phyloP scores from a whole-genome alignment of 2,888 invertebrate genomes.

The Disparrhopalites patrizii region DNA sequence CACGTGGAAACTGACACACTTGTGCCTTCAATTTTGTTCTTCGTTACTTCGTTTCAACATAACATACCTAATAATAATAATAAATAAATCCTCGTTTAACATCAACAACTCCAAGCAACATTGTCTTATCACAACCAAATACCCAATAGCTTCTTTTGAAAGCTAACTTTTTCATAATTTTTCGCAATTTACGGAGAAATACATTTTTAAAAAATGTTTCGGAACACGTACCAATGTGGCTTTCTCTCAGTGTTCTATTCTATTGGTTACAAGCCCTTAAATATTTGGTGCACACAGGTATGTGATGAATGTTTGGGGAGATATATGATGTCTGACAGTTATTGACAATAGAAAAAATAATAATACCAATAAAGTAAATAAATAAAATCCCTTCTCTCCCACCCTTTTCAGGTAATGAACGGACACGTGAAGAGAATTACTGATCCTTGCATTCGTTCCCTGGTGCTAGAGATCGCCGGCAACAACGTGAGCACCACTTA shows the following conservation, averaged over 20 bases:
- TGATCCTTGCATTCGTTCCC: constrained; percentile 62
- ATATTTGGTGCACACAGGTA: constrained; percentile 53
- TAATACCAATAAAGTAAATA: not conserved
- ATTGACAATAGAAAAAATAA: not conserved
- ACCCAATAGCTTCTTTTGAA: too few species aligned
- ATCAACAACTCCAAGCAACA: not conserved
- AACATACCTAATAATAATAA: too few species aligned
- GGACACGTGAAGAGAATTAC: constrained; percentile 62
- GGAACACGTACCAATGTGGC: constrained; percentile 53
- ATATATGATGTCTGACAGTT: too few species aligned
- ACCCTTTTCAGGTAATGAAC: constrained; percentile 56
- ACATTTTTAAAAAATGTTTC: constrained; percentile 51
- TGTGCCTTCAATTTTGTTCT: too few species aligned
- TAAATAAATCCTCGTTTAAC: not conserved
- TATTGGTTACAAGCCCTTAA: constrained; percentile 53
- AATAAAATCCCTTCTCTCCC: not conserved
- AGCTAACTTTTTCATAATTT: not conserved
- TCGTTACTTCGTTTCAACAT: too few species aligned
- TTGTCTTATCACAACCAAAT: not conserved
- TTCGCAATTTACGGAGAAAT: not conserved
- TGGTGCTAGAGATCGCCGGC: constrained; percentile 61
- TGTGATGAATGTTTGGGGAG: too few species aligned
- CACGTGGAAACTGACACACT: too few species aligned
- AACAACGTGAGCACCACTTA: constrained; percentile 62
- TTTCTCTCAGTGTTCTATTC: constrained; percentile 54